These are phyloP conservation scores for Labeo rohita DNA, from an alignment of 2,113 vertebrate species.

Conservation along the genomic window DNA sequence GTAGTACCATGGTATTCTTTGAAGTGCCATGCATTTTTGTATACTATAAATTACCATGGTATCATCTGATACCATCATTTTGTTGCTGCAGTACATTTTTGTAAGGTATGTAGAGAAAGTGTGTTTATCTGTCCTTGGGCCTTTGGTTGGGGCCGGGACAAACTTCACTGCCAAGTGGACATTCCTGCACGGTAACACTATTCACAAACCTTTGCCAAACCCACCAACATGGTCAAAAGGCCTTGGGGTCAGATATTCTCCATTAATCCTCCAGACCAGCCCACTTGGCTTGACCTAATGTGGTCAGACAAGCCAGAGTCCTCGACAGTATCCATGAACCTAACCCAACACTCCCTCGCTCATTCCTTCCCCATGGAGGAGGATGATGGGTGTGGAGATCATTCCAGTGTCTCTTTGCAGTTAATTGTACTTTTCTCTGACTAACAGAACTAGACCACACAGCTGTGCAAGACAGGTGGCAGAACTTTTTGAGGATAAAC, in stretches of 20 bases:
- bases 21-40: not conserved
- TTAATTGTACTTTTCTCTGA: constrained; percentile 8
- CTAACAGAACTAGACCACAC: constrained; percentile 20
- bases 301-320: constrained; percentile 30
- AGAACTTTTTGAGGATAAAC: not conserved
- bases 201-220: constrained; percentile 57
- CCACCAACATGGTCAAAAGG: constrained; percentile 31
- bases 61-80: not conserved
- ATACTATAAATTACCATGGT: not conserved
- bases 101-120: not conserved
- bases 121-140: constrained; percentile 48
- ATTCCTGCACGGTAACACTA: constrained; percentile 65
- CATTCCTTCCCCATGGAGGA: constrained; percentile 36
- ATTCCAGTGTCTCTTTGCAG: constrained; percentile 37
- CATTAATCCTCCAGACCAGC: constrained; percentile 36
- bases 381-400: constrained; percentile 45
- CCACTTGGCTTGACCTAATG: constrained; percentile 34
- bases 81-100: not conserved
- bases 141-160: constrained; percentile 28
- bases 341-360: constrained; percentile 12
- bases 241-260: constrained; percentile 23
- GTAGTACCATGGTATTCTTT: not conserved
- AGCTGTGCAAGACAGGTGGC: not conserved
- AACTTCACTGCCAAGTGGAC: constrained; percentile 63
- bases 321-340: constrained; percentile 10